Base-by-base conservation (phyloP, 2,797 vertebrate species). In the Tamandua tetradactyla region DNA sequence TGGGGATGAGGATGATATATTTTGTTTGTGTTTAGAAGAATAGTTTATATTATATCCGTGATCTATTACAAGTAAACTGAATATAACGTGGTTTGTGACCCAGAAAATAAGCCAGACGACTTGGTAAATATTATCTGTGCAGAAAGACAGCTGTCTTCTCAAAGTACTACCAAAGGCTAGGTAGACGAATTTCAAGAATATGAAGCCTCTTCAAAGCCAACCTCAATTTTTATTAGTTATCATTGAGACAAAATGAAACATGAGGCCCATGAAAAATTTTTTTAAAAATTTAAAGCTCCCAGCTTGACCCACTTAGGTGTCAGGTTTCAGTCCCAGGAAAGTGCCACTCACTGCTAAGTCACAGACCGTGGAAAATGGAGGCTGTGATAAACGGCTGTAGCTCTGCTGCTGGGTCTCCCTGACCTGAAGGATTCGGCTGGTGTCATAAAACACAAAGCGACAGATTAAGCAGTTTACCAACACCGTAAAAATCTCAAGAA, bases 401-500 rank as follows among this genome's bases (percentile, higher is more conserved):
- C 61, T 35, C n/a, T 90, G 93, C 87, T 11, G 88, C 92, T n/a
- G 75, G 64, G 89, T 98, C 97, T 97, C 96, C 96, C 96, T 97
- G 97, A 97, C 97, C 90, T 96, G 92, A 74, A 94, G 89, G 94
- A 97, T 97, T 96, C 27, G 82, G 79, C 87, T 78, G 91, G 76
- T n/a, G 7, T n/a, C 96, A 89, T 92, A 97, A 98, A 97, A 96
- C 94, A 93, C 61, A 95, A 74, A 57, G 92, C 59, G 96, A 94
- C 78, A 10, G 66, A 97, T 98, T 96, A 97, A 97, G 79, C 92
- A 97, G 97, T 97, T 96, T 97, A 97, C 96, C 96, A 97, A 97
- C 66, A 96, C 87, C 25, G 30, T 94, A 96, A 97, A 93, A 97
- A 97, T 52, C 91, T 95, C 92, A 96, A 97, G 96, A 97, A 97